Percentiles rank a stretch among this genome's conserved stretches.
These are phyloP conservation scores for Sebastes miniatus DNA, from an alignment of 2,797 vertebrate species.

Conservation along the genomic window DNA sequence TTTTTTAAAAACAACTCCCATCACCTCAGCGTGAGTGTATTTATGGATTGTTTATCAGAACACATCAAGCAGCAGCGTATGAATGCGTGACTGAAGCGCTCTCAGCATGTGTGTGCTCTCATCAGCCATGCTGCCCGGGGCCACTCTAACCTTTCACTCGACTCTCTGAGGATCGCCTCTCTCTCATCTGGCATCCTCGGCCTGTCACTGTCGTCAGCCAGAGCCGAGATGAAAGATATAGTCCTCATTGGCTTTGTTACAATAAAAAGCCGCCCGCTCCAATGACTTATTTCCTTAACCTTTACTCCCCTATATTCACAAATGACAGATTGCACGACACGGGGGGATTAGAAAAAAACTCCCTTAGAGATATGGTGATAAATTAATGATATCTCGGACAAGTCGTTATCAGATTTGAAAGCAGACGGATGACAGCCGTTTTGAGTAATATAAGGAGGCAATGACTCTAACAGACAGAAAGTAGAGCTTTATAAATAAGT, in stretches of 20 bases:
- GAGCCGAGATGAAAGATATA: conserved; percentile 67
- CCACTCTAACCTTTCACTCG: conserved; percentile 70
- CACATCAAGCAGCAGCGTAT: neutral
- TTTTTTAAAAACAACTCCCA: too few species aligned
- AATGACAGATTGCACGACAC: conserved; percentile 47
- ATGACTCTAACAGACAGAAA: neutral
- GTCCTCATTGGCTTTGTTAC: conserved; percentile 61
- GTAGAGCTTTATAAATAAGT: neutral
- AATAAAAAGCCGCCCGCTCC: conserved; percentile 54
- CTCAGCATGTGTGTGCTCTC: conserved; percentile 10
- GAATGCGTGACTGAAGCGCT: conserved; percentile 1
- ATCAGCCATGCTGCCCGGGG: conserved; percentile 64
- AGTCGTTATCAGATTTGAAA: conserved; percentile 34
- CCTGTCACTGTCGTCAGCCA: conserved; percentile 63
- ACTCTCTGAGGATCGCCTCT: conserved; percentile 65
- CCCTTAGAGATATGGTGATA: conserved; percentile 19
- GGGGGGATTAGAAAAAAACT: conserved; percentile 9
- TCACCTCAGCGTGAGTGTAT: too few species aligned
- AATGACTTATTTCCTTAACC: conserved; percentile 67
- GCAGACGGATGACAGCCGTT: conserved; percentile 12
- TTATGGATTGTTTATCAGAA: neutral
- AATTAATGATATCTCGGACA: conserved; percentile 35
- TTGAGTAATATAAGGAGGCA: neutral
- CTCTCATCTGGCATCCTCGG: conserved; percentile 59
- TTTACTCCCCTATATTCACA: conserved; percentile 44